Percentiles rank a stretch among this genome's conserved stretches.
Evolutionary conservation across 2,113 vertebrate species (phyloP).

Genomic region (Cisticola juncidis): DNA sequence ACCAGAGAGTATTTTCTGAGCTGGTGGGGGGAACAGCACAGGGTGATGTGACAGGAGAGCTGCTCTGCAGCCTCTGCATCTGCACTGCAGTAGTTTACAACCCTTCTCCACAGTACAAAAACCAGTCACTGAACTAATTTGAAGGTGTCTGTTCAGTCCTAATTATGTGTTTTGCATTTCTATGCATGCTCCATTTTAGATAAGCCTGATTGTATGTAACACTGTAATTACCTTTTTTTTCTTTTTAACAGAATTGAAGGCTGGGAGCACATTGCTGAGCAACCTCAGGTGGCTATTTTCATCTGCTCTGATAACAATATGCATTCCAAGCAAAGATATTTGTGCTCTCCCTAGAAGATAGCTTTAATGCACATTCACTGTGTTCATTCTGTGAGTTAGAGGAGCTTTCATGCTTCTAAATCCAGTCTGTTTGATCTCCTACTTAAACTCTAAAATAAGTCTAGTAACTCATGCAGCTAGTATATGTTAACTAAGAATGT

Average conservation of each 20-base stretch:
- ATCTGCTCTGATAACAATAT: conserved; percentile 11
- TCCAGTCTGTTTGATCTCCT: conserved; percentile 1
- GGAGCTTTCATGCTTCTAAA: neutral
- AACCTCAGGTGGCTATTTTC: conserved; percentile 16
- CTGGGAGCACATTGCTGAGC: conserved; percentile 3
- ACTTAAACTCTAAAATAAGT: conserved; percentile 9
- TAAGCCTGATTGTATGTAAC: neutral
- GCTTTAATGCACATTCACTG: neutral
- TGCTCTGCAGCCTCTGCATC: neutral
- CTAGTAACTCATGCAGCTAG: neutral
- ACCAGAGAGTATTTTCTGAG: neutral
- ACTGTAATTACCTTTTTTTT: neutral
- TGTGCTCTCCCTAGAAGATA: neutral
- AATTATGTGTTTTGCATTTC: neutral
- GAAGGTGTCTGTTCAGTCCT: neutral
- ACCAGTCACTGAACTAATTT: neutral
- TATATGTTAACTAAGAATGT: neutral
- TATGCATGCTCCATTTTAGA: neutral
- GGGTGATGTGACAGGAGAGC: neutral
- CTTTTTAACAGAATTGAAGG: neutral
- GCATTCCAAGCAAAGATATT: neutral
- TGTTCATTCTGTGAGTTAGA: neutral
- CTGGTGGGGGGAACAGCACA: neutral
- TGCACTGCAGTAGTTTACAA: neutral
- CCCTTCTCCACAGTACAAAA: neutral